phyloP scores from a whole-genome alignment of 2,113 vertebrate genomes.

The Cyphotilapia sp. region DNA sequence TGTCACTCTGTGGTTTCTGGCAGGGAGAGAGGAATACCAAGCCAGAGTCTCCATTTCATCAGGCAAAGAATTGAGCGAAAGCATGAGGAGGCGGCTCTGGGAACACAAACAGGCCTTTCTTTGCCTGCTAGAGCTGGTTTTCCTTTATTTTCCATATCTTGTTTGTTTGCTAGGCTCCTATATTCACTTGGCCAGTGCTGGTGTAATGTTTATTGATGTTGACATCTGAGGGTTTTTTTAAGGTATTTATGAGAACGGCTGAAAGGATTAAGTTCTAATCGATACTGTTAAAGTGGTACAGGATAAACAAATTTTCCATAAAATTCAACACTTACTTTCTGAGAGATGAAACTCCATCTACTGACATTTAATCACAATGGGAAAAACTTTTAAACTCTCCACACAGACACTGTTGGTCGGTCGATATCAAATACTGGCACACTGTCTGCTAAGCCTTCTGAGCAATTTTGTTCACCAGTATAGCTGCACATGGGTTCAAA shows the following conservation, averaged over 20 bases:
- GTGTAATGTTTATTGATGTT: not conserved
- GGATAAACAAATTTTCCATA: not conserved
- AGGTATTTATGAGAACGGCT: not conserved
- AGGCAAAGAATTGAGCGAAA: slow-evolving; percentile 58
- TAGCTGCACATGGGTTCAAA: not conserved
- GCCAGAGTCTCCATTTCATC: slow-evolving; percentile 80
- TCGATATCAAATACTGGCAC: not conserved
- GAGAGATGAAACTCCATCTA: not conserved
- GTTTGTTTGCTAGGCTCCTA: slow-evolving; percentile 29
- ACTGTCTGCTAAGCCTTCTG: not conserved
- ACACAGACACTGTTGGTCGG: not conserved
- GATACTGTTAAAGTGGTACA: not conserved
- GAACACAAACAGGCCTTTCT: slow-evolving; percentile 48
- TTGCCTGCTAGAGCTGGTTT: slow-evolving; percentile 5
- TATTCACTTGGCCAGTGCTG: not conserved
- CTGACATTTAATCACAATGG: not conserved
- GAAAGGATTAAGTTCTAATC: not conserved
- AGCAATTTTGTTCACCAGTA: not conserved
- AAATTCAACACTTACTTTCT: not conserved
- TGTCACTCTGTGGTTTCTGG: slow-evolving; percentile 92
- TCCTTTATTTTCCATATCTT: slow-evolving; percentile 39
- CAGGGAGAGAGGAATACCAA: slow-evolving; percentile 77
- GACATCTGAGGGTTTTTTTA: accelerated
- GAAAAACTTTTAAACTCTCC: not conserved
- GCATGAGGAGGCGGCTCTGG: slow-evolving; percentile 46